Percentiles rank a stretch among this genome's conserved stretches.
Evolutionary conservation across 2,113 vertebrate species (phyloP).

Genomic region (Myrmophylax atrothorax): DNA sequence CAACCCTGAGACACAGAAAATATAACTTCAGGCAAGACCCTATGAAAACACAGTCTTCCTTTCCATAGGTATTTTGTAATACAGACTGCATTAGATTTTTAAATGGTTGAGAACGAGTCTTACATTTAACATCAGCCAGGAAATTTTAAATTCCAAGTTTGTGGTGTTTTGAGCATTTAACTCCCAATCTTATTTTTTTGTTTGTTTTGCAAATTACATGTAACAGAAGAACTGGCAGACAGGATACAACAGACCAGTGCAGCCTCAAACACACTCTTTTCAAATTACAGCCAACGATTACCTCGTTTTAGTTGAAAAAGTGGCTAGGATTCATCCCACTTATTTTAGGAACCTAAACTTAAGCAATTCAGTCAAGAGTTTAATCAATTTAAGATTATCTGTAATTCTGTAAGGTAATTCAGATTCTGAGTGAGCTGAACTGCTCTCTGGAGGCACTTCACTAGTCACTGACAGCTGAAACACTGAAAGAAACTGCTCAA

Average conservation of each 20-base stretch:
- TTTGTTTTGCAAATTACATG: neutral
- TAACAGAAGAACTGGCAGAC: neutral
- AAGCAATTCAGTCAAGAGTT: neutral
- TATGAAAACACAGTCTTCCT: neutral
- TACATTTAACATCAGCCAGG: neutral
- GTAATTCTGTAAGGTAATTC: neutral
- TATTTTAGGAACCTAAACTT: neutral
- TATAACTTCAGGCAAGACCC: neutral
- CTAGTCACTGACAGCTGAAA: neutral
- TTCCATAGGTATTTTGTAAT: neutral
- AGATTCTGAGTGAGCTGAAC: neutral
- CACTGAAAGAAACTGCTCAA: neutral
- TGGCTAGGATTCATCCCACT: neutral
- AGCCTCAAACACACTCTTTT: neutral
- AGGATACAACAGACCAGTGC: neutral
- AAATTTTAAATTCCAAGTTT: neutral
- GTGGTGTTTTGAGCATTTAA: neutral
- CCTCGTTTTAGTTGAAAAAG: neutral
- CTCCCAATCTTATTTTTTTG: neutral
- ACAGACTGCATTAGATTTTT: neutral
- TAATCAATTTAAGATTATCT: neutral
- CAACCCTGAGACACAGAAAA: neutral
- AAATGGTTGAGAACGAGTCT: neutral
- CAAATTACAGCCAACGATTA: neutral
- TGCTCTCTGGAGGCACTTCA: neutral